Evolutionary conservation across 2,888 invertebrate species (phyloP), one percentile per base, ranked within the genome.

Genomic region (Clunio marinus): DNA sequence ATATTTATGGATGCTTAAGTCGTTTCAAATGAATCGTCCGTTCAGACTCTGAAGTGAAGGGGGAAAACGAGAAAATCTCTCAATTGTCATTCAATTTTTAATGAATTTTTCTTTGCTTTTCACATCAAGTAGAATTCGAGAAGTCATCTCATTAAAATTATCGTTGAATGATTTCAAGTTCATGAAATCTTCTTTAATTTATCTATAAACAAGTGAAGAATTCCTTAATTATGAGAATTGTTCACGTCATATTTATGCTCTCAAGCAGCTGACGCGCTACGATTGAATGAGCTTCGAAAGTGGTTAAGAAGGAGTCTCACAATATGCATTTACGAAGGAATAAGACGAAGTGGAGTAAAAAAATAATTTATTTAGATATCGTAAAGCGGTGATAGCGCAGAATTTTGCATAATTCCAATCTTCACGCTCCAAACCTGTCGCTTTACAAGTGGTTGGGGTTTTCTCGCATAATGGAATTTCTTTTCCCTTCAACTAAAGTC

Each of bases 401-500:
- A 8, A 32, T 13, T 32, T 32, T 32, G 51, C 22, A 51, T 51
- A 51, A 51, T 51, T 51, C 15, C 41, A 41, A 41, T 41, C 51
- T 51, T 51, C 17, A 51, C 17, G 7, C 22, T 22, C 17, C 51
- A 8, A 51, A 17, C 15, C 10, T 13, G 22, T 22, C 41, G 51
- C 22, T 22, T 51, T 51, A 51, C 51, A 51, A 51, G 51, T 22
- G 22, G 20, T 51, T 51, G 41, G 15, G 41, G 41, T 41, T 41
- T 41, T 41, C 41, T 51, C 17, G 51, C 5, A 17, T 51, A 51
- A 51, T 51, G 51, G 51, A 51, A 51, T 22, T 51, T 51, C 51
- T 51, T 22, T 17, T n/a, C n/a, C n/a, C n/a, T n/a, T n/a, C 51
- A 17, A 51, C 51, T 51, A 51, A 51, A 51, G 51, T 51, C 51